Conservation (phyloP, 2,113 vertebrate genomes). For the Caranx melampygus region DNA sequence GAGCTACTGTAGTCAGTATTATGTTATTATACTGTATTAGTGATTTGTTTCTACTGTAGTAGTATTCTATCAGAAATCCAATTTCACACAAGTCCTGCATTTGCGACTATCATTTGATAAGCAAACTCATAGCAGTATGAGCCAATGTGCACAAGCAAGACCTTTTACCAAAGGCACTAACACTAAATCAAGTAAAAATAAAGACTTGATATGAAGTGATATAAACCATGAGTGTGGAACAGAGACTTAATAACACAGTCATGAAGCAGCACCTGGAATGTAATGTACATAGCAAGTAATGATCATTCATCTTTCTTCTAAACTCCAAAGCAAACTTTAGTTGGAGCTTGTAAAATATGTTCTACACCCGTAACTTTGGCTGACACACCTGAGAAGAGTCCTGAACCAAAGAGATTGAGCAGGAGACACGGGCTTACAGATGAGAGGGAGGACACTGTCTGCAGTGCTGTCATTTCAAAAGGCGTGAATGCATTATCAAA, state of each 20-base stretch:
- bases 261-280: slow-evolving; percentile 33
- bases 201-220: neutral
- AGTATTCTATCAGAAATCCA: neutral
- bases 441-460: slow-evolving; percentile 57
- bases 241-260: neutral
- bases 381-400: slow-evolving; percentile 41
- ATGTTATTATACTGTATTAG: neutral
- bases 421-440: slow-evolving; percentile 34
- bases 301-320: neutral
- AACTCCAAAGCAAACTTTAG: slow-evolving; percentile 34
- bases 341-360: slow-evolving; percentile 38
- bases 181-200: neutral
- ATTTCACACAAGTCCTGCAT: neutral
- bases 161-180: neutral
- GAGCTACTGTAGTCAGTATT: neutral
- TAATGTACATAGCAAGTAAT: neutral
- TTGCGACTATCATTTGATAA: neutral
- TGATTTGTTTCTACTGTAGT: neutral
- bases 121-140: neutral
- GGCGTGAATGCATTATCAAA: slow-evolving; percentile 70
- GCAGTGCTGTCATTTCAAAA: slow-evolving; percentile 64
- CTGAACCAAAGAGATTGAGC: slow-evolving; percentile 42
- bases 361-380: slow-evolving; percentile 26
- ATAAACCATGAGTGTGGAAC: neutral
- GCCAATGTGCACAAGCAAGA: neutral